Evolutionary conservation across 2,113 vertebrate species (phyloP).

Genomic region (Zeus faber): DNA sequence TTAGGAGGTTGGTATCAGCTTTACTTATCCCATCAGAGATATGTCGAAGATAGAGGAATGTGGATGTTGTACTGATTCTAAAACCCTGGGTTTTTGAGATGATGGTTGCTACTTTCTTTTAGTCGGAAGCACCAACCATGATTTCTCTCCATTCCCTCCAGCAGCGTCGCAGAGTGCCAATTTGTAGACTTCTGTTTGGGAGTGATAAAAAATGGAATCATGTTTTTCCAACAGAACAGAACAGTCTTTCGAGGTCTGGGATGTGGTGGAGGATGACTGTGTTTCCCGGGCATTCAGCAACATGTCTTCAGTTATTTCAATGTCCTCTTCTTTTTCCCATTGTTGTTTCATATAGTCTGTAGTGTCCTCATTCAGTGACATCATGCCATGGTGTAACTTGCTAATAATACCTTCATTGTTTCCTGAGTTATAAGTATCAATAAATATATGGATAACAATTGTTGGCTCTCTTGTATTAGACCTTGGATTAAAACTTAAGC

Average conservation of each 20-base stretch:
- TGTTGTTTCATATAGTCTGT: background rate
- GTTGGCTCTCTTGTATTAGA: background rate
- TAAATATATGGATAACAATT: background rate
- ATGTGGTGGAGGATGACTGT: too few species aligned
- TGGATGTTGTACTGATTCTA: too few species aligned
- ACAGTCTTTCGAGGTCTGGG: too few species aligned
- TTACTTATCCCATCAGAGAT: background rate
- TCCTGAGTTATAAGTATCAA: background rate
- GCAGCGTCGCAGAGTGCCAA: background rate
- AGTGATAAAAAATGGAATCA: background rate
- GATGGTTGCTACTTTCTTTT: too few species aligned
- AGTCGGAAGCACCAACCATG: background rate
- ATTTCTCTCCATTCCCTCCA: conserved; percentile 3
- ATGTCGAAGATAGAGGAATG: background rate
- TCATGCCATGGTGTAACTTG: background rate
- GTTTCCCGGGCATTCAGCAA: background rate
- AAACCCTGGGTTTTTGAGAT: too few species aligned
- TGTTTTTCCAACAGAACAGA: conserved; percentile 1
- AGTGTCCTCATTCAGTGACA: background rate
- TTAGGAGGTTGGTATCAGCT: too few species aligned
- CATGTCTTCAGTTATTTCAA: conserved; percentile 5
- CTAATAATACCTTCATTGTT: background rate
- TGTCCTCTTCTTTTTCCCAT: conserved; percentile 5
- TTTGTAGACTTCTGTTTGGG: background rate
- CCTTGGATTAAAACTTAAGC: too few species aligned